Evolutionary conservation across 2,113 vertebrate species (phyloP), one percentile per base, ranked within the genome.

Genomic region (Semnornis frantzii): DNA sequence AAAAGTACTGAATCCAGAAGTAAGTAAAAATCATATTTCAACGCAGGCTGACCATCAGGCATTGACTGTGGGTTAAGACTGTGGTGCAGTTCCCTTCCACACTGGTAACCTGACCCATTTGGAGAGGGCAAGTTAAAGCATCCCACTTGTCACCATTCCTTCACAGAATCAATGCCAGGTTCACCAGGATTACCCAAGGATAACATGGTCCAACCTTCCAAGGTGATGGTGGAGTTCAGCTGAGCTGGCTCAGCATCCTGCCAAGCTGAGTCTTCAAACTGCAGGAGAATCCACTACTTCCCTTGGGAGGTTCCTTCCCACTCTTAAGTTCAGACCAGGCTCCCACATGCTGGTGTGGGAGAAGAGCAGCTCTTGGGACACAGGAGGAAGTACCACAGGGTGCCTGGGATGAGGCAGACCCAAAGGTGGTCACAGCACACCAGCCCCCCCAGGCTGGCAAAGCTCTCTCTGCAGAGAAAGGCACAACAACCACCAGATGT

Each of bases 341-440:
- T 66, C n/a, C 28, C 28, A 50, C 1, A 3, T 1, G 6, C 24
- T 21, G 24, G 34, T 0, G 1, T 9, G 37, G 58, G 23, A 50
- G 52, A 52, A 25, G 19, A 72, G 20, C 33, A 77, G 62, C 27
- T 70, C n/a, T 2, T 11, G 52, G 59, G 57, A 37, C 17, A 39
- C 0, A 0, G 27, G 55, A 39, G 23, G 21, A 62, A 73, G 2
- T n/a, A 42, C 11, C 15, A 54, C 0, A 5, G 25, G 2, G 1
- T 24, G 21, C 21, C 59, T 1, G 3, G 44, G 9, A 33, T 2
- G 9, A 57, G 15, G 55, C 10, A 58, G 48, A 68, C 9, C 12
- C 68, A 25, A 10, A 14, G 15, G 39, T 19, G 12, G 21, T 9
- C 48, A 31, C 0, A 6, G 16, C 24, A 24, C 57, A 76, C 23